Conservation (phyloP, 2,797 vertebrate species). For the Anabas testudineus region DNA sequence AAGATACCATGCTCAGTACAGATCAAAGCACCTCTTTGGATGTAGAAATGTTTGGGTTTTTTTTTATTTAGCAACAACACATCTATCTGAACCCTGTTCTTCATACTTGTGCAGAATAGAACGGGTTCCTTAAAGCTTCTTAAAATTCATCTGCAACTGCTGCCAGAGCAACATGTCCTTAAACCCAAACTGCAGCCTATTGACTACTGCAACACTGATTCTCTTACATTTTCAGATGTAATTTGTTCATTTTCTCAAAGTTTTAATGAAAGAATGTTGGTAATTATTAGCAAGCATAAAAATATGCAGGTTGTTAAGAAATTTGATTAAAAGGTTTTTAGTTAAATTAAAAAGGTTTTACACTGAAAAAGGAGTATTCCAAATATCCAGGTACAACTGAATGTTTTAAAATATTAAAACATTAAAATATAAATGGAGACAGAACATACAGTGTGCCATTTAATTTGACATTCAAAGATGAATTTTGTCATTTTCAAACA, state of each 20-base stretch:
- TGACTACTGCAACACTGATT: neutral
- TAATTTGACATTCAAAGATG: neutral
- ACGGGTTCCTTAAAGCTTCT: neutral
- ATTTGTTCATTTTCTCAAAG: no score
- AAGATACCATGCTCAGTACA: slow-evolving; percentile 6
- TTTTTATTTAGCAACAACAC: neutral
- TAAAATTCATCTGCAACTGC: neutral
- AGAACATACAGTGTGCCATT: neutral
- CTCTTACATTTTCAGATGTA: neutral
- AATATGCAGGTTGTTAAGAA: neutral
- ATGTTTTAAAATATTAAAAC: neutral
- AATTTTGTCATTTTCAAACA: neutral
- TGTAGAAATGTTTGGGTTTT: neutral
- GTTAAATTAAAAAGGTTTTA: neutral
- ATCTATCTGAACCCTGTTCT: neutral
- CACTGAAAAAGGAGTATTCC: neutral
- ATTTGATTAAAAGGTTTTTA: no score
- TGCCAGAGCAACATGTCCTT: neutral
- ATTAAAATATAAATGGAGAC: neutral
- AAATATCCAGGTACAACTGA: neutral
- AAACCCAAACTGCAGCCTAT: neutral
- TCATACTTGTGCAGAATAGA: neutral
- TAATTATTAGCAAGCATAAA: neutral
- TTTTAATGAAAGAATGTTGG: neutral
- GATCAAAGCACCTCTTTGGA: slow-evolving; percentile 40